Base-by-base conservation (phyloP, 2,888 invertebrate genomes). In the Trilocha varians region DNA sequence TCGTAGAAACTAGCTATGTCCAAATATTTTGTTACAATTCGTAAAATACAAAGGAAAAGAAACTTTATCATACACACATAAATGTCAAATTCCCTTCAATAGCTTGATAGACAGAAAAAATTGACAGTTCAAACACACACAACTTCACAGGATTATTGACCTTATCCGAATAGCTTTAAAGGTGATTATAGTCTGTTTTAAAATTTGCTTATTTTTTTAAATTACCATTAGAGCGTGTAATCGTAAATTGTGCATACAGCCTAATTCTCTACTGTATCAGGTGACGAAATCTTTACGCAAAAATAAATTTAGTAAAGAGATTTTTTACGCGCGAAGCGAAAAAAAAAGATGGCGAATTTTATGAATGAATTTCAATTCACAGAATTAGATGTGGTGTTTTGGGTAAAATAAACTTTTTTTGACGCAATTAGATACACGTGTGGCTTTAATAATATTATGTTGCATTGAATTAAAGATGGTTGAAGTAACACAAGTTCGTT, bases 231-330 rank as follows among this genome's bases (percentile, higher is more conserved):
- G 5, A 6, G 25, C 38, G 48, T 44, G 47, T 50, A 52, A 53
- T 53, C 38, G 52, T 40, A 46, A 53, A 53, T 53, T 53, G 53
- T 50, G 53, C 53, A 49, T 48, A 50, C 53, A 48, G 44, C 53
- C 52, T 44, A 32, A 25, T 16, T 38, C 25, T 25, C 11, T 25
- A 25, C 25, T 9, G 25, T 25, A 25, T 25, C 25, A 25, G 25
- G 25, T 25, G 25, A 9, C 25, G 25, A 25, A 25, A 25, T 25
- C 25, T 25, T 25, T 25, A 25, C 25, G 25, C 25, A 11, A 25
- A 25, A 25, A 25, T 25, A 11, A 25, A 25, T 25, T 25, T 25
- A 25, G 2, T 6, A 25, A 25, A 25, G 25, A 2, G 2, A 11
- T 2, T 25, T 25, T 25, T 25, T 25, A 9, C 25, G 25, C 4